These are phyloP conservation scores for Cyclopterus lumpus DNA, from an alignment of 2,797 vertebrate species.

Conservation along the genomic window DNA sequence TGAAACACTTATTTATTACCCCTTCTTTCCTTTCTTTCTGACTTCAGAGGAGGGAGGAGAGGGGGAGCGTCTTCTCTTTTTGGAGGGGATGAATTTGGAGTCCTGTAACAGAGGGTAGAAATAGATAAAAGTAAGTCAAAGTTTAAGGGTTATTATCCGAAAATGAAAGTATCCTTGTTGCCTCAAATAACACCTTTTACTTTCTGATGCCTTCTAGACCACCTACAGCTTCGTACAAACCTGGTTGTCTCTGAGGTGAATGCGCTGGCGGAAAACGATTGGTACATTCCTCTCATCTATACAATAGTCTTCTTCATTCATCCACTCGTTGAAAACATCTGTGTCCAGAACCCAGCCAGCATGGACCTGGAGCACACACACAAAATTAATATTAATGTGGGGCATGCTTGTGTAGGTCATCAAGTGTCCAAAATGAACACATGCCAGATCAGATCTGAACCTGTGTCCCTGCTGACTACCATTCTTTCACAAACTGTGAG, in stretches of 20 bases:
- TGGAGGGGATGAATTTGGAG: constrained; percentile 85
- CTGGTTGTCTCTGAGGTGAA: constrained; percentile 78
- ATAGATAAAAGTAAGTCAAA: constrained; percentile 48
- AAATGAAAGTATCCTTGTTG: not conserved
- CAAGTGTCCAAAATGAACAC: constrained; percentile 1
- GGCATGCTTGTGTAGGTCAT: not conserved
- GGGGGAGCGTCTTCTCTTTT: constrained; percentile 93
- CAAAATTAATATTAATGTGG: not conserved
- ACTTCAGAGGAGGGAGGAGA: constrained; percentile 91
- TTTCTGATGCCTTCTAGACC: not conserved
- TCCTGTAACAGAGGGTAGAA: constrained; percentile 82
- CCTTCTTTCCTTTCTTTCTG: constrained; percentile 95
- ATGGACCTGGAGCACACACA: constrained; percentile 84
- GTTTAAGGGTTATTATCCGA: not conserved
- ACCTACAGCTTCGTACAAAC: constrained; percentile 56
- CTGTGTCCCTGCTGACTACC: not conserved
- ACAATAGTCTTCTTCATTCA: constrained; percentile 98
- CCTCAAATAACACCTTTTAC: not conserved
- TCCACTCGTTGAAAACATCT: constrained; percentile 95
- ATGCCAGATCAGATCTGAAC: not conserved
- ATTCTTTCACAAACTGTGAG: not conserved
- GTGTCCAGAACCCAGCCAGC: constrained; percentile 94
- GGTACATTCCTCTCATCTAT: constrained; percentile 91
- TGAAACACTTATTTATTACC: constrained; percentile 76
- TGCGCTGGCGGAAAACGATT: constrained; percentile 75